Percentiles rank a stretch among this genome's conserved stretches.
Evolutionary conservation across 1,140 invertebrate species (phyloP).

Genomic region (Kradibia gibbosae): DNA sequence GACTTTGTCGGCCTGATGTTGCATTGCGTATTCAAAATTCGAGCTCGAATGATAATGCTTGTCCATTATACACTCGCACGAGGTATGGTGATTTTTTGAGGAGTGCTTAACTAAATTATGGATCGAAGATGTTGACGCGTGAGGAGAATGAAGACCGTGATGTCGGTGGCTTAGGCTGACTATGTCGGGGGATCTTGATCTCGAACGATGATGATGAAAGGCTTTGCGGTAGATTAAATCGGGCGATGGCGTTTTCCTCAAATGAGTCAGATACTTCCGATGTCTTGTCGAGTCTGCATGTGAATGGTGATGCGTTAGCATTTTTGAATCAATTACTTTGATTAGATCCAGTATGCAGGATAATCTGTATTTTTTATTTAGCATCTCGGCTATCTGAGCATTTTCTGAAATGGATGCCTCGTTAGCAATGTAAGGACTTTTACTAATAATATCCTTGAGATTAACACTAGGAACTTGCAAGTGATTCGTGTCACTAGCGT

Average conservation of each 20-base stretch:
- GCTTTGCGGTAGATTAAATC: constrained; percentile 1
- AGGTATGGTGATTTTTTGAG: constrained; percentile 16
- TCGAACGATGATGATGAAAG: neutral
- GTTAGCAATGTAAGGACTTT: constrained; percentile 28
- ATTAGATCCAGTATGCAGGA: constrained; percentile 66
- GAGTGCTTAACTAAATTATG: constrained; percentile 9
- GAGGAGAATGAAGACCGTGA: neutral
- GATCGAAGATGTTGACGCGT: neutral
- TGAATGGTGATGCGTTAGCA: constrained; percentile 58
- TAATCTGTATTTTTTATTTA: constrained; percentile 54
- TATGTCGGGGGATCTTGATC: constrained; percentile 30
- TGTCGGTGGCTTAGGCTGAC: neutral
- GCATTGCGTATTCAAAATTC: neutral
- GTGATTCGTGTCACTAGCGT: constrained; percentile 10
- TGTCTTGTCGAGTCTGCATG: constrained; percentile 30
- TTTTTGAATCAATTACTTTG: constrained; percentile 64
- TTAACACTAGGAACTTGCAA: constrained; percentile 27
- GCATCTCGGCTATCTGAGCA: constrained; percentile 26
- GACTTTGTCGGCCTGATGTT: neutral
- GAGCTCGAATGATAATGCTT: neutral
- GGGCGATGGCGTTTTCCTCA: constrained; percentile 23
- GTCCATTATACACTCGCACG: constrained; percentile 23
- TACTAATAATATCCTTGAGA: constrained; percentile 21
- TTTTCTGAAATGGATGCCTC: constrained; percentile 15
- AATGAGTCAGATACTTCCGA: neutral